Percentiles rank a stretch among this genome's conserved stretches.
Conservation (phyloP, 2,797 vertebrate genomes). For the Chelon auratus region DNA sequence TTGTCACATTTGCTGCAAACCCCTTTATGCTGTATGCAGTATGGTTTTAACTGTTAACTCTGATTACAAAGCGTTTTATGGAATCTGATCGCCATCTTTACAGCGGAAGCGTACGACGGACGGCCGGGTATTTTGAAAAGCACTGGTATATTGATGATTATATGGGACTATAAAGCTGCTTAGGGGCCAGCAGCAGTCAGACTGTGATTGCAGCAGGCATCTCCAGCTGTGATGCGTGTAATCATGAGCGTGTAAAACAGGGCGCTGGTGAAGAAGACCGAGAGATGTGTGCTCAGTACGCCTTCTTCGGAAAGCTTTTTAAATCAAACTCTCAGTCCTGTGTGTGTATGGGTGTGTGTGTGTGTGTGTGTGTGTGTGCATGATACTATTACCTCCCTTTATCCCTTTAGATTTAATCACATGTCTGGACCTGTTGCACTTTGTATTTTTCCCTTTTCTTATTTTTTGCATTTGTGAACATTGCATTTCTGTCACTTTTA, state of each 20-base stretch:
- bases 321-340: constrained; percentile 33
- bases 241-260: constrained; percentile 29
- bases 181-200: constrained; percentile 7
- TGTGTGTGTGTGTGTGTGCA: constrained; percentile 3
- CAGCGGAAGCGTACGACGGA: no score
- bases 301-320: constrained; percentile 18
- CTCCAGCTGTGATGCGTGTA: constrained; percentile 40
- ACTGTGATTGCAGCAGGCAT: constrained; percentile 35
- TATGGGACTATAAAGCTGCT: constrained; percentile 27
- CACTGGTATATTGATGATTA: constrained; percentile 17
- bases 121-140: not conserved
- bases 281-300: constrained; percentile 24
- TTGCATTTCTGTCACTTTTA: constrained; percentile 34
- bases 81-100: constrained; percentile 1
- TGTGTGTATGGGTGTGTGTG: not conserved
- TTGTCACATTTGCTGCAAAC: no score
- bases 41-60: no score
- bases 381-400: constrained; percentile 11
- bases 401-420: constrained; percentile 31
- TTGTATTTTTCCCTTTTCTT: not conserved
- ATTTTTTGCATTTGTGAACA: constrained; percentile 39
- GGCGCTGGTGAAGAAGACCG: not conserved
- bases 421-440: constrained; percentile 30
- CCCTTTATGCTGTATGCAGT: no score
- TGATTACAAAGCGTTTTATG: not conserved